Percentiles rank a stretch among this genome's conserved stretches.
phyloP scores from a whole-genome alignment of 2,888 invertebrate species.

The Ecliptopera silaceata region DNA sequence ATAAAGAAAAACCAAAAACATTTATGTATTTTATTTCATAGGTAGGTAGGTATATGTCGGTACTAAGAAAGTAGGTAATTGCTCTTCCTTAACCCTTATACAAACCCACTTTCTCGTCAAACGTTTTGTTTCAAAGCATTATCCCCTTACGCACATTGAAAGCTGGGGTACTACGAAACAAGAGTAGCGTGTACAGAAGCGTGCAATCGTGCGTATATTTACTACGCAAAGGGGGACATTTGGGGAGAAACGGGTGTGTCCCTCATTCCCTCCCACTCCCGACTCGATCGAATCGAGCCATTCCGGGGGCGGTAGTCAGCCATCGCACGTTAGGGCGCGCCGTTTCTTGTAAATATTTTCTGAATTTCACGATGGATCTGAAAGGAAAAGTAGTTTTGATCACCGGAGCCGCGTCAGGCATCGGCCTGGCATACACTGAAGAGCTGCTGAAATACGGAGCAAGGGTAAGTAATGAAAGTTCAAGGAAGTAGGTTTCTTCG shows the following conservation, averaged over 20 bases:
- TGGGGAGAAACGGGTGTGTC: constrained; percentile 58
- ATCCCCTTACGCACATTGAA: constrained; percentile 15
- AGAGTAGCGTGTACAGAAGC: constrained; percentile 60
- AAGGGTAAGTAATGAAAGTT: constrained; percentile 78
- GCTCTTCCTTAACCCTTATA: background rate
- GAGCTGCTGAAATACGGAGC: constrained; percentile 88
- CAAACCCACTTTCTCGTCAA: constrained; percentile 10
- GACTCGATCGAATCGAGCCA: constrained; percentile 68
- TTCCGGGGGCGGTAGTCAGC: constrained; percentile 54
- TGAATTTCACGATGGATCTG: constrained; percentile 83
- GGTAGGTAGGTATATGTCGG: background rate
- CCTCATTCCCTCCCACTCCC: constrained; percentile 49
- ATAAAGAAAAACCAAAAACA: constrained; percentile 66
- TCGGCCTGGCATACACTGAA: constrained; percentile 88
- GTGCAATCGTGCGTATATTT: constrained; percentile 73
- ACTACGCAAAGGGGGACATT: constrained; percentile 66
- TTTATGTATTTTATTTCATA: constrained; percentile 41
- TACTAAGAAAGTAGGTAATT: background rate
- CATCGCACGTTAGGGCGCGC: constrained; percentile 63
- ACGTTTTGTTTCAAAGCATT: constrained; percentile 23
- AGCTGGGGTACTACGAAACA: constrained; percentile 23
- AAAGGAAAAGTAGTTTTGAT: constrained; percentile 89
- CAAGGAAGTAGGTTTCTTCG: constrained; percentile 33
- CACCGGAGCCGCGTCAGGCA: constrained; percentile 89
- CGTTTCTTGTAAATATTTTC: constrained; percentile 42